Evolutionary conservation across 2,113 vertebrate genomes (phyloP), one percentile per base, ranked within the genome.

Genomic region (Neolamprologus cancellatus): DNA sequence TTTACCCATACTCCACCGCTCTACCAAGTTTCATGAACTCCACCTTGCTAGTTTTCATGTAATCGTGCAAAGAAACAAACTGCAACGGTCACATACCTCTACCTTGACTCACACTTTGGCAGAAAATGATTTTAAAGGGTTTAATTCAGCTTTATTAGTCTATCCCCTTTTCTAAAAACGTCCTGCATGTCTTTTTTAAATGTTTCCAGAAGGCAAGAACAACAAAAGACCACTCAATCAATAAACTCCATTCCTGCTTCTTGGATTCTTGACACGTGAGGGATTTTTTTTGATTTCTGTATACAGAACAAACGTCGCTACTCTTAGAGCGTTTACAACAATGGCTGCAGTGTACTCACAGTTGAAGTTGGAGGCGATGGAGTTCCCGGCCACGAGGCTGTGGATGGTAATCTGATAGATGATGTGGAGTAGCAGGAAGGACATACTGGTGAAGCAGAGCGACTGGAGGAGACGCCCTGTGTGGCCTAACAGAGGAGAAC

Each of bases 341-440:
- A 85, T 86, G 66, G 48, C 79, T 46, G 83, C 81, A 64, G 83
- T 81, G 61, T 96, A 99, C 99, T 99, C 92, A 99, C 98, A 99
- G 96, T 96, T 98, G 96, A 98, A 99, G 88, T 93, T 91, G 61
- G 97, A 93, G 44, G 91, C 17, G 69, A 99, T 97, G 76, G 89
- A 94, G 54, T 95, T 96, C 89, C 95, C 93, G 81, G 98, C 97
- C 95, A 98, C 96, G 36, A 99, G 97, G 93, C 98, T 99, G 94
- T 97, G 97, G 96, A 99, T 85, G 7, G 97, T 98, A 94, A 99
- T 99, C 95, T 99, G 99, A 94, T 98, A 99, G 96, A 99, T 96
- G 95, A 99, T 97, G 94, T 99, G 98, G 81, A 99, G 95, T 88
- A 99, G 93, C 95, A 99, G 96, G 95, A 99, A 99, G 91, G 97